Conservation (phyloP, 2,888 invertebrate species). For the Agrochola macilenta region DNA sequence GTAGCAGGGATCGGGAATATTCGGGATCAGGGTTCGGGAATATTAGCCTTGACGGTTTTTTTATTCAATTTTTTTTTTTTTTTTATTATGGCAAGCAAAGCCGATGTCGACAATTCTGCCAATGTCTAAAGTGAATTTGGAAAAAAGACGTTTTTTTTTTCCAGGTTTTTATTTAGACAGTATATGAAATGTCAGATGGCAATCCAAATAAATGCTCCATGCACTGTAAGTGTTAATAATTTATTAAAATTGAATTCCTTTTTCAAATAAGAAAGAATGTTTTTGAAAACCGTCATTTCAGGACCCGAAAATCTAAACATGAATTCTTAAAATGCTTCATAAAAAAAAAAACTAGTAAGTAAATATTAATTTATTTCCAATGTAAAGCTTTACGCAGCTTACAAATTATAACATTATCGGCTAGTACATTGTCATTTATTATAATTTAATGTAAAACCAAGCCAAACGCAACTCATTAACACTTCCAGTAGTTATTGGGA, state of each 20-base stretch:
- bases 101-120: too few relatives aligned
- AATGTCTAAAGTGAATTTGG: too few relatives aligned
- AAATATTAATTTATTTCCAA: too few relatives aligned
- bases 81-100: too few relatives aligned
- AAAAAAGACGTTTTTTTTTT: not conserved
- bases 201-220: not conserved
- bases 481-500: slow-evolving; percentile 14
- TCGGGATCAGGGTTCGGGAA: too few relatives aligned
- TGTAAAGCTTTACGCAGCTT: too few relatives aligned
- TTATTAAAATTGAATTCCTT: not conserved
- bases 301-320: too few relatives aligned
- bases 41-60: too few relatives aligned
- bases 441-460: slow-evolving; percentile 11
- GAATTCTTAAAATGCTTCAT: too few relatives aligned
- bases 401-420: not conserved
- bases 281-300: too few relatives aligned
- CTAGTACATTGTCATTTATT: slow-evolving; percentile 7
- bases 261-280: not conserved
- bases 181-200: not conserved
- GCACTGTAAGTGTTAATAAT: not conserved
- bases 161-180: not conserved
- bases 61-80: too few relatives aligned
- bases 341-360: too few relatives aligned
- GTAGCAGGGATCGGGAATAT: not conserved
- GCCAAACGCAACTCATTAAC: slow-evolving; percentile 38